These are phyloP conservation scores for Teinopalpus imperialis DNA, from an alignment of 2,888 invertebrate genomes.

Conservation along the genomic window DNA sequence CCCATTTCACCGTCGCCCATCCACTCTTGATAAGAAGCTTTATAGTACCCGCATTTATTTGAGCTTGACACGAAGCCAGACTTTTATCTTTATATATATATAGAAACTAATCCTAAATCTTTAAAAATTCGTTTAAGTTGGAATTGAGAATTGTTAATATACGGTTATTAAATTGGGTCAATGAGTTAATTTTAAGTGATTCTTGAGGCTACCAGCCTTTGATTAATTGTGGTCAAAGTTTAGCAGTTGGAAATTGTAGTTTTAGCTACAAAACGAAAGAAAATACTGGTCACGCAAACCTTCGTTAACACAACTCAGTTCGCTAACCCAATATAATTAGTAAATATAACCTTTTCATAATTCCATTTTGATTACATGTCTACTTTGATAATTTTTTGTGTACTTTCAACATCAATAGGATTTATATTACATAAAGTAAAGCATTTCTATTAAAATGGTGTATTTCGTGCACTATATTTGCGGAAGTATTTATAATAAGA, in stretches of 20 bases:
- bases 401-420: too few relatives aligned
- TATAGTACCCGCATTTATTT: conserved; percentile 65
- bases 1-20: conserved; percentile 49
- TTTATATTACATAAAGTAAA: too few relatives aligned
- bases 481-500: too few relatives aligned
- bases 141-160: neutral
- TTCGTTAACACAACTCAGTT: conserved; percentile 7
- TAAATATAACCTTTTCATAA: neutral
- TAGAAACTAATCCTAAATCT: conserved; percentile 37
- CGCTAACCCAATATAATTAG: neutral
- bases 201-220: conserved; percentile 8
- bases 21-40: conserved; percentile 61
- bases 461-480: too few relatives aligned
- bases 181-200: conserved; percentile 2
- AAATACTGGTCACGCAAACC: conserved; percentile 19
- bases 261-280: conserved; percentile 8
- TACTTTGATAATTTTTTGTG: too few relatives aligned
- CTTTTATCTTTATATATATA: conserved; percentile 48
- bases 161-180: neutral
- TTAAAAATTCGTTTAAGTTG: neutral
- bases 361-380: neutral
- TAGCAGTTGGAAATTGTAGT: conserved; percentile 13
- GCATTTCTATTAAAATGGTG: too few relatives aligned
- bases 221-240: conserved; percentile 10
- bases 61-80: conserved; percentile 62